These are phyloP conservation scores for Sycophaga agraensis DNA, from an alignment of 1,140 invertebrate species.

Conservation along the genomic window DNA sequence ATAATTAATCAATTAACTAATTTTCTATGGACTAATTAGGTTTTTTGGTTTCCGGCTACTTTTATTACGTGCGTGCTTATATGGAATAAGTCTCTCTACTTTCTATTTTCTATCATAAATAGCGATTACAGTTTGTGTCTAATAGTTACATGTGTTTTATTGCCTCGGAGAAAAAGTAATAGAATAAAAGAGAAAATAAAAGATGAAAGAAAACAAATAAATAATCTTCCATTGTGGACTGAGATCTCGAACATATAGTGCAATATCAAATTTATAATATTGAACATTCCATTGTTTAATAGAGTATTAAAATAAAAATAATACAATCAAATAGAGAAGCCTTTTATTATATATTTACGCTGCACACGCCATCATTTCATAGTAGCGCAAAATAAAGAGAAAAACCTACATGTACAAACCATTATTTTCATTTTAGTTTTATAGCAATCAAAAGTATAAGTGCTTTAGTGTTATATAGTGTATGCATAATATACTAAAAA, in stretches of 20 bases:
- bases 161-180: slow-evolving; percentile 1
- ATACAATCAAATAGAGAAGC: too few relatives aligned
- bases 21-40: not conserved
- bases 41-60: slow-evolving; percentile 20
- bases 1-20: slow-evolving; percentile 22
- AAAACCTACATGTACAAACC: slow-evolving; percentile 12
- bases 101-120: slow-evolving; percentile 26
- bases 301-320: not conserved
- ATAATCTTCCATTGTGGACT: too few relatives aligned
- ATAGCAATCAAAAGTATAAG: not conserved
- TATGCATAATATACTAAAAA: not conserved
- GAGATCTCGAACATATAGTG: too few relatives aligned
- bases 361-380: slow-evolving; percentile 9
- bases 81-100: slow-evolving; percentile 25
- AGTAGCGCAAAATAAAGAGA: slow-evolving; percentile 21
- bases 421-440: not conserved
- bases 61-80: slow-evolving; percentile 23
- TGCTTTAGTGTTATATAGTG: slow-evolving; percentile 7
- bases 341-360: slow-evolving; percentile 16
- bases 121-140: slow-evolving; percentile 21
- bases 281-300: too few relatives aligned
- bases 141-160: slow-evolving; percentile 23
- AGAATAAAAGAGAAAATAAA: not conserved
- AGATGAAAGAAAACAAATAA: not conserved
- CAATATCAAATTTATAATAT: too few relatives aligned